Conservation (phyloP, 2,888 invertebrate genomes). For the Hesperia comma region DNA sequence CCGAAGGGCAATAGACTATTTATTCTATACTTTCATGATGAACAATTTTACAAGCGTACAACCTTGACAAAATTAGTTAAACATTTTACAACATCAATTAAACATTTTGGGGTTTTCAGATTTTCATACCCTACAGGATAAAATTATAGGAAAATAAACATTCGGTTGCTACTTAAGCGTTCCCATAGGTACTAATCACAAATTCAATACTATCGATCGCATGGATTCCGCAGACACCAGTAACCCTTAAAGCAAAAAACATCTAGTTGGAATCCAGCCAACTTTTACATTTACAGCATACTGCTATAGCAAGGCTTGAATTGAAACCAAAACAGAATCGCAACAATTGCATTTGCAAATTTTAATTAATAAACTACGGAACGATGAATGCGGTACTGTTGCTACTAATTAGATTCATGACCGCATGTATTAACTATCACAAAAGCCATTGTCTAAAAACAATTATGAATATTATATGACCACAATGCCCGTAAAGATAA, state of each 20-base stretch:
- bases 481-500: slow-evolving; percentile 1
- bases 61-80: no score
- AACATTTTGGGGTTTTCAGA: no score
- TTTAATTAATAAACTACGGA: slow-evolving; percentile 34
- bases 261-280: slow-evolving; percentile 21
- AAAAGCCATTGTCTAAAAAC: slow-evolving; percentile 9
- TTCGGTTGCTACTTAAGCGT: no score
- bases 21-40: no score
- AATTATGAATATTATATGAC: slow-evolving; percentile 6
- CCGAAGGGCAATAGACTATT: no score
- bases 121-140: no score
- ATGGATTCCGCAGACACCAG: background rate
- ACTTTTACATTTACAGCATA: slow-evolving; percentile 26
- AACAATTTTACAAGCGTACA: no score
- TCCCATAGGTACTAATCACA: background rate
- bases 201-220: slow-evolving; percentile 1
- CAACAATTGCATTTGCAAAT: slow-evolving; percentile 35
- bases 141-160: no score
- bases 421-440: slow-evolving; percentile 22
- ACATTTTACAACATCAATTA: no score
- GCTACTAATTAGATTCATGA: slow-evolving; percentile 30
- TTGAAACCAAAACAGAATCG: slow-evolving; percentile 31
- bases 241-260: slow-evolving; percentile 18
- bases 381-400: slow-evolving; percentile 26
- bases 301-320: slow-evolving; percentile 26